Base-by-base conservation (phyloP, 92 coral and sea anemone genomes). In the Virgularia gustaviana region DNA sequence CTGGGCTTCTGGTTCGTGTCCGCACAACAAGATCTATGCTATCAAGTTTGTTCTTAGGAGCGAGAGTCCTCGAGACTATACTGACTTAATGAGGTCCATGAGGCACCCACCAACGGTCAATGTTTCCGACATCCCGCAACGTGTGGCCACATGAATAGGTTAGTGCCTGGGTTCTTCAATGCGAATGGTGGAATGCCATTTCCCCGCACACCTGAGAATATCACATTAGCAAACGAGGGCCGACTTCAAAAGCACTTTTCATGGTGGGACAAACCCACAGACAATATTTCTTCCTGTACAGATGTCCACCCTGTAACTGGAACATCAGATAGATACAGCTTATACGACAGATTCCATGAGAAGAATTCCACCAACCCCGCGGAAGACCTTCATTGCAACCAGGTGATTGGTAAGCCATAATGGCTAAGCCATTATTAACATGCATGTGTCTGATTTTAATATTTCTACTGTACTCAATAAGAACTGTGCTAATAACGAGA, bases 1-100 rank as follows among this genome's bases (percentile, higher is more conserved):
- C 18, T 82, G 87, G 87, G 87, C 74, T 13, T 70, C 87, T 32
- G 79, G 54, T 6, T 78, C 83, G 9, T 78, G 87, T 34, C 84
- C 84, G 0, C 87, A 78, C 68, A 41, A 58, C 49, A 79, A 73
- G 30, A 70, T 83, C 0, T 78, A 83, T 51, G 63, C 75, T 28
- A 20, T 83, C 32, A 83, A 78, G 71, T 83, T 83, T 44, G 83
- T 83, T 4, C 24, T 83, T 3, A 39, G 87, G 15, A 83, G 84
- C 4, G 83, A 83, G 32, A 78, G 87, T 28, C 83, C 80, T 0
- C 60, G 80, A 0, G 83, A 83, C 42, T 83, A 78, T 36, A 55
- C 45, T 3, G 87, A 83, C 38, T 8, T 78, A 27, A 37, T 78
- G 9, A 42, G 80, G 15, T 78, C 83, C 1, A 22, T 83, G n/a